A percentile compares a stretch with the other conserved stretches of the same genome.
Conservation (phyloP, 2,113 vertebrate species). For the Perca flavescens region DNA sequence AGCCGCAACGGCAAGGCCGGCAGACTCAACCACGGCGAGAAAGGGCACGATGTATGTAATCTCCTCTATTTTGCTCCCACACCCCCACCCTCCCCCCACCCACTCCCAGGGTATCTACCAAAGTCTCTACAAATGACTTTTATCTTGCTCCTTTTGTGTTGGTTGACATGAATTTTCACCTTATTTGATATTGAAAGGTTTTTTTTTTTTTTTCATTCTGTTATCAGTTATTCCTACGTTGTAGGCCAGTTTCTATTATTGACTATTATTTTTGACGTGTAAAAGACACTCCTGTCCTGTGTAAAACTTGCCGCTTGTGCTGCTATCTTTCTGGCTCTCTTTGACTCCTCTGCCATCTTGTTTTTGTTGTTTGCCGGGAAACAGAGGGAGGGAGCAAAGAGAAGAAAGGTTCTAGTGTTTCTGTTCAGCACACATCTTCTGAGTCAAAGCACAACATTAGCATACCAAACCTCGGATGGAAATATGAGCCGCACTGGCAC, state of each 20-base stretch:
- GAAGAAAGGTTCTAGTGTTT: conserved; percentile 37
- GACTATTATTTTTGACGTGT: conserved; percentile 45
- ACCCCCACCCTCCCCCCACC: conserved; percentile 39
- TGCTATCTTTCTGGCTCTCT: conserved; percentile 74
- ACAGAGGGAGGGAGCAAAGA: conserved; percentile 58
- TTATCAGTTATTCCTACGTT: conserved; percentile 39
- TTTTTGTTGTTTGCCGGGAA: conserved; percentile 53
- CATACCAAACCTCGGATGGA: conserved; percentile 28
- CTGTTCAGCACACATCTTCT: conserved; percentile 23
- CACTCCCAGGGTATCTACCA: conserved; percentile 64
- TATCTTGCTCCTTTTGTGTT: conserved; percentile 66
- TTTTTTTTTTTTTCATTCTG: conserved; percentile 21
- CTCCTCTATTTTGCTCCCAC: conserved; percentile 80
- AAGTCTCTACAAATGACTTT: conserved; percentile 59
- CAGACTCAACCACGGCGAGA: conserved; percentile 83
- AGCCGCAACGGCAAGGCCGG: conserved; percentile 90
- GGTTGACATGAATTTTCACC: conserved; percentile 65
- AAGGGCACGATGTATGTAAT: conserved; percentile 94
- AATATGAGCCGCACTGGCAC: conserved; percentile 37
- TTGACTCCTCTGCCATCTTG: conserved; percentile 67
- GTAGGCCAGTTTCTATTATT: conserved; percentile 40
- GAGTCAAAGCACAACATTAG: conserved; percentile 39
- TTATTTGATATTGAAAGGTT: conserved; percentile 36
- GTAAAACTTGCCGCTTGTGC: conserved; percentile 62
- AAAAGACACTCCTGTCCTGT: conserved; percentile 49